Percentiles rank a stretch among this genome's conserved stretches.
These are phyloP conservation scores for Teleogryllus oceanicus DNA, from an alignment of 2,888 invertebrate species.

Conservation along the genomic window DNA sequence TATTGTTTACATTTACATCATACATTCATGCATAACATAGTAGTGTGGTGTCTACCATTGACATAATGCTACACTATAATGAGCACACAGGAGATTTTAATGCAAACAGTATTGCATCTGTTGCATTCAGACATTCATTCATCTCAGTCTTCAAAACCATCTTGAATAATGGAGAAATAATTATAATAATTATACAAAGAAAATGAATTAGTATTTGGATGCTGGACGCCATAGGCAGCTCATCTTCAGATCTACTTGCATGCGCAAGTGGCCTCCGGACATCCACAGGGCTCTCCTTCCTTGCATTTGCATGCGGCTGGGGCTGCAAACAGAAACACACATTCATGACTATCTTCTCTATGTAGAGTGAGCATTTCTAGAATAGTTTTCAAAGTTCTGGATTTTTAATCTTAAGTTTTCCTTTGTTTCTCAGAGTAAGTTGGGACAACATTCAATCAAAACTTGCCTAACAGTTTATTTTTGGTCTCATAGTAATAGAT, in stretches of 20 bases:
- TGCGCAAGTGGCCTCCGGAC: not conserved
- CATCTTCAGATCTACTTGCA: not conserved
- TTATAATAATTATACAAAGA: not conserved
- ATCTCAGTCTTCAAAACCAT: not conserved
- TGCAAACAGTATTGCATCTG: not conserved
- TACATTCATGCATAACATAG: not conserved
- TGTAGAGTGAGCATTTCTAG: too few relatives aligned
- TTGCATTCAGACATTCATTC: not conserved
- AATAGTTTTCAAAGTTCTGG: too few relatives aligned
- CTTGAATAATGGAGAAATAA: not conserved
- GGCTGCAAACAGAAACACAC: not conserved
- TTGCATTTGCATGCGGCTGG: not conserved
- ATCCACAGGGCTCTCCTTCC: constrained; percentile 1
- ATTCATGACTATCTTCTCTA: not conserved
- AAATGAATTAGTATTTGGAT: not conserved
- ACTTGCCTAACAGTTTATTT: too few relatives aligned
- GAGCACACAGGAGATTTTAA: not conserved
- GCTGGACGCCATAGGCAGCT: not conserved
- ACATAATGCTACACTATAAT: not conserved
- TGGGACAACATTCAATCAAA: too few relatives aligned
- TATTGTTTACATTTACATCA: not conserved
- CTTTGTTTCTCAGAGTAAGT: too few relatives aligned
- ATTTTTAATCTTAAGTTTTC: too few relatives aligned
- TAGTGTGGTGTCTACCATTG: not conserved
- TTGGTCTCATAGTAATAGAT: too few relatives aligned